phyloP scores from a whole-genome alignment of 2,113 vertebrate species.

The Physeter macrocephalus region DNA sequence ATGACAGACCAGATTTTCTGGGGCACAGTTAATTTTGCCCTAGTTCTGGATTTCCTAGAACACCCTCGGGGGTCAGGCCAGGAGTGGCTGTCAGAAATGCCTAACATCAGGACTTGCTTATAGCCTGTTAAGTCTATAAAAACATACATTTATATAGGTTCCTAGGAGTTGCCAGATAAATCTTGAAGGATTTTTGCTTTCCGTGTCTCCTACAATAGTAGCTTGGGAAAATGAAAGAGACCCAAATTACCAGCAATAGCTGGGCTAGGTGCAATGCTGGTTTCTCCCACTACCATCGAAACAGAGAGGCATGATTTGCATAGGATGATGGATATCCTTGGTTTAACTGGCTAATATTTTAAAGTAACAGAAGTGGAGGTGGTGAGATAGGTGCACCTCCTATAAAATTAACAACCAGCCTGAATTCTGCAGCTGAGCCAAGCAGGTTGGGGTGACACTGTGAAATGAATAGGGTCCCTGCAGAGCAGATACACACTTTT shows the following conservation, averaged over 20 bases:
- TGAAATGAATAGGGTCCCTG: not conserved
- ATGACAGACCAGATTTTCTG: slow-evolving; percentile 56
- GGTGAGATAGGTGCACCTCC: not conserved
- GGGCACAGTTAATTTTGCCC: slow-evolving; percentile 54
- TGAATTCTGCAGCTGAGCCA: not conserved
- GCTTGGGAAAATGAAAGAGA: not conserved
- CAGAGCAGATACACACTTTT: not conserved
- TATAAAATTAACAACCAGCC: slow-evolving; percentile 50
- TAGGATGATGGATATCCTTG: slow-evolving; percentile 39
- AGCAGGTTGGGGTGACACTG: slow-evolving; percentile 24
- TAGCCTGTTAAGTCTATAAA: not conserved
- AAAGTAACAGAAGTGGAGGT: not conserved
- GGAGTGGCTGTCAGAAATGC: slow-evolving; percentile 42
- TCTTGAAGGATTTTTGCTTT: slow-evolving; percentile 16
- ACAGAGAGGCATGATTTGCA: slow-evolving; percentile 27
- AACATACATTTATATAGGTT: not conserved
- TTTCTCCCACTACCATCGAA: not conserved
- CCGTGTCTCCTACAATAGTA: not conserved
- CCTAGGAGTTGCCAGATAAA: slow-evolving; percentile 21
- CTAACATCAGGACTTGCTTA: slow-evolving; percentile 31
- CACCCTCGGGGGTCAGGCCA: slow-evolving; percentile 54
- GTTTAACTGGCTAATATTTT: slow-evolving; percentile 35
- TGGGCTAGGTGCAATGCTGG: not conserved
- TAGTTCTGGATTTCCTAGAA: slow-evolving; percentile 62
- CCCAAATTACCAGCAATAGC: not conserved